phyloP scores from a whole-genome alignment of 2,888 invertebrate species.

The Chaetoderma sp. region DNA sequence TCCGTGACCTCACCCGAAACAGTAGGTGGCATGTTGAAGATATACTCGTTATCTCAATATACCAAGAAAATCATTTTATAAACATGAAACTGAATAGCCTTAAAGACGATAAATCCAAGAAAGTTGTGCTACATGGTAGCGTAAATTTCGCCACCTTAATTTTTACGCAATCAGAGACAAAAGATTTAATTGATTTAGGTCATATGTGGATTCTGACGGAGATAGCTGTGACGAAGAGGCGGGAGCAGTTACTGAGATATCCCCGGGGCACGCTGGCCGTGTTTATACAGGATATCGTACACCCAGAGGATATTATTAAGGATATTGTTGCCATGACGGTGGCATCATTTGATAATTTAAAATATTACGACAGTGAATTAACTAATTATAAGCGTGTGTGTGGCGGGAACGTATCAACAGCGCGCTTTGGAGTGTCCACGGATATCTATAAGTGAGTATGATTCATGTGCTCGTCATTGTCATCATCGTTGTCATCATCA shows the following conservation, averaged over 20 bases:
- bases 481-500: too few species aligned
- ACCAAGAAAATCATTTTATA: slow-evolving; percentile 22
- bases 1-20: slow-evolving; percentile 43
- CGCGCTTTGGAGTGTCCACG: too few species aligned
- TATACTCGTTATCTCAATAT: slow-evolving; percentile 40
- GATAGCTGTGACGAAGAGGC: slow-evolving; percentile 50
- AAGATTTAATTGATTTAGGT: slow-evolving; percentile 28
- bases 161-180: slow-evolving; percentile 37
- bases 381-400: too few species aligned
- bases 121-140: slow-evolving; percentile 59
- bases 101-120: slow-evolving; percentile 43
- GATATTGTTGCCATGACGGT: slow-evolving; percentile 47
- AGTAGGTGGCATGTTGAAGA: slow-evolving; percentile 57
- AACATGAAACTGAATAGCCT: slow-evolving; percentile 31
- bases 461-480: too few species aligned
- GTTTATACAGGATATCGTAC: slow-evolving; percentile 45
- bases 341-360: not conserved
- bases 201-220: slow-evolving; percentile 65
- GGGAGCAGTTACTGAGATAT: slow-evolving; percentile 42
- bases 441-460: too few species aligned
- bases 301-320: slow-evolving; percentile 48
- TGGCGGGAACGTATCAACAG: too few species aligned
- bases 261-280: slow-evolving; percentile 55
- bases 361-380: not conserved
- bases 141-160: slow-evolving; percentile 47